Evolutionary conservation across 2,113 vertebrate genomes (phyloP).

Genomic region (Boulengeromyrus knoepffleri): DNA sequence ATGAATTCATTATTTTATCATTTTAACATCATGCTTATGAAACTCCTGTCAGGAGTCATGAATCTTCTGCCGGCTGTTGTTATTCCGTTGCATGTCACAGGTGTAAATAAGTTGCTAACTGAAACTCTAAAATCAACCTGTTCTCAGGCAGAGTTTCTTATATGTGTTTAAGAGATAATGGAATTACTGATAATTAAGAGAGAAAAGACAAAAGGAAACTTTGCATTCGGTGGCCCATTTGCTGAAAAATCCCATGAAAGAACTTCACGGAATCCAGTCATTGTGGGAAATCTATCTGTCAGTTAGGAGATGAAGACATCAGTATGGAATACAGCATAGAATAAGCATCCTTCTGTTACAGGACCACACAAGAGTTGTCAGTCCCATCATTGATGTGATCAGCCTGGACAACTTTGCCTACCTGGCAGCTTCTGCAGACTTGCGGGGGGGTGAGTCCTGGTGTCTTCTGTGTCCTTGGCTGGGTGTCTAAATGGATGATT

Average conservation of each 20-base stretch:
- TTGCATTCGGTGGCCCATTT: not conserved
- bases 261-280: not conserved
- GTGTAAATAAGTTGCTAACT: not conserved
- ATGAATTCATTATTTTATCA: not conserved
- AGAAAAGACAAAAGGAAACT: not conserved
- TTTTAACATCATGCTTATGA: not conserved
- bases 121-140: not conserved
- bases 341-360: slow-evolving; percentile 40
- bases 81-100: too few species aligned
- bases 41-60: not conserved
- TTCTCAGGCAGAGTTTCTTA: not conserved
- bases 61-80: not conserved
- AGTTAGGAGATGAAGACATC: not conserved
- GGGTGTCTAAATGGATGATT: not conserved
- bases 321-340: not conserved
- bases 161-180: not conserved
- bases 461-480: not conserved
- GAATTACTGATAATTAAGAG: not conserved
- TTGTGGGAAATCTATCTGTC: not conserved
- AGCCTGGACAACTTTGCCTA: slow-evolving; percentile 98
- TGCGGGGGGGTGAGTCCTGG: slow-evolving; percentile 80
- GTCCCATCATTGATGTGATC: slow-evolving; percentile 99
- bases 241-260: not conserved
- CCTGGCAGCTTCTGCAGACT: slow-evolving; percentile 90
- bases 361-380: slow-evolving; percentile 93